Base-by-base conservation (phyloP, 2,113 vertebrate species). In the Tragulus kanchil region DNA sequence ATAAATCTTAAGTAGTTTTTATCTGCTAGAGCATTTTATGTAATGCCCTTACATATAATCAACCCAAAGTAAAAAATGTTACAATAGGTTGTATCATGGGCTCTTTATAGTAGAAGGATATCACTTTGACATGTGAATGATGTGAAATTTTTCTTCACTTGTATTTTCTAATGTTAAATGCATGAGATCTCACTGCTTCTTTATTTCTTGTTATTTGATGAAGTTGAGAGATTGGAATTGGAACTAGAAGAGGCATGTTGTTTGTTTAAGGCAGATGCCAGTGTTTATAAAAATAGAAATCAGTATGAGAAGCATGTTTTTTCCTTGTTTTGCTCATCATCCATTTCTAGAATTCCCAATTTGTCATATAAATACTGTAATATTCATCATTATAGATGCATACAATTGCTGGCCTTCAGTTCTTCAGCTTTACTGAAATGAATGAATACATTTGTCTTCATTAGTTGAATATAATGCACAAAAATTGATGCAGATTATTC, bases 371-470 rank as follows among this genome's bases (percentile, higher is more conserved):
- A 96, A 90, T 96, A 94, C 84, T 97, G 61, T 96, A 98, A 95
- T 97, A 98, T 97, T 98, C 54, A 98, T 98, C 96, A 98, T 98
- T 98, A 94, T 31, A 90, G 82, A 96, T 95, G 93, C 95, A 96
- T 95, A 97, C 96, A 98, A 98, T 61, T 97, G 86, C 95, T 19
- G 52, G 97, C 90, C 97, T 97, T 98, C 97, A 96, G 65, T 96
- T 96, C 90, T 97, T 98, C 90, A 94, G 73, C 93, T 81, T 97
- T 97, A 97, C 90, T 96, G 89, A 98, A 98, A 95, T 71, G 97
- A 98, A 98, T 98, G 96, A 98, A 98, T 97, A 90, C 93, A 98
- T 98, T 98, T 97, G 52, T 99, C 98, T 98, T 98, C 94, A 98
- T 98, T 98, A 97, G 93, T 11, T 96, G 85, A 97, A 98, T 85